A percentile compares a stretch with the other conserved stretches of the same genome.
These are phyloP conservation scores for Phaethon lepturus DNA, from an alignment of 2,113 vertebrate species.

Conservation along the genomic window DNA sequence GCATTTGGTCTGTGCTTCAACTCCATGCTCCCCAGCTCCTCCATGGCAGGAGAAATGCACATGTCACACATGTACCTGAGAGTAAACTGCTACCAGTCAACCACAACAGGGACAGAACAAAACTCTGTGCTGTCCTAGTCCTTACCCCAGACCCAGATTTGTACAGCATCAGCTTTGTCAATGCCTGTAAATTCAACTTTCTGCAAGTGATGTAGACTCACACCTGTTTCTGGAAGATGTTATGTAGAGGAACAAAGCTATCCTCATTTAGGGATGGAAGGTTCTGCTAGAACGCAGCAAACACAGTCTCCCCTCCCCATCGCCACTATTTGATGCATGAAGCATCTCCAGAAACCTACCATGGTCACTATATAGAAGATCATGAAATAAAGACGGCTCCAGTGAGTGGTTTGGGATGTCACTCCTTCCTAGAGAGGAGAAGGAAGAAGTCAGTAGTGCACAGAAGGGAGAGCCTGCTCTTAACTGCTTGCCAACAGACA, in stretches of 20 bases:
- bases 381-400: slow-evolving; percentile 99
- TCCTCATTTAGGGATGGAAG: not conserved
- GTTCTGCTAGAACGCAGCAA: not conserved
- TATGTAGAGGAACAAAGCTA: not conserved
- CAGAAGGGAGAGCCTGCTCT: not conserved
- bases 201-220: not conserved
- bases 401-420: slow-evolving; percentile 93
- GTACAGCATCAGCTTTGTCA: not conserved
- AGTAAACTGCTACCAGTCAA: not conserved
- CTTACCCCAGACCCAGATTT: not conserved
- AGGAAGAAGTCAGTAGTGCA: not conserved
- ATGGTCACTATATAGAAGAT: slow-evolving; percentile 99
- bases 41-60: not conserved
- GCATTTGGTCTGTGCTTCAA: not conserved
- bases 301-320: not conserved
- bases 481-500: not conserved
- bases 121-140: not conserved
- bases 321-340: not conserved
- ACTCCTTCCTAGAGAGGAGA: slow-evolving; percentile 87
- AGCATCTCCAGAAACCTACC: slow-evolving; percentile 75
- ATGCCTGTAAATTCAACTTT: not conserved
- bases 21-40: not conserved
- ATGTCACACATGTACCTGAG: not conserved
- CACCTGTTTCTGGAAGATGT: not conserved
- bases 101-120: not conserved